phyloP scores from a whole-genome alignment of 2,888 invertebrate genomes.

The Tillus elongatus region DNA sequence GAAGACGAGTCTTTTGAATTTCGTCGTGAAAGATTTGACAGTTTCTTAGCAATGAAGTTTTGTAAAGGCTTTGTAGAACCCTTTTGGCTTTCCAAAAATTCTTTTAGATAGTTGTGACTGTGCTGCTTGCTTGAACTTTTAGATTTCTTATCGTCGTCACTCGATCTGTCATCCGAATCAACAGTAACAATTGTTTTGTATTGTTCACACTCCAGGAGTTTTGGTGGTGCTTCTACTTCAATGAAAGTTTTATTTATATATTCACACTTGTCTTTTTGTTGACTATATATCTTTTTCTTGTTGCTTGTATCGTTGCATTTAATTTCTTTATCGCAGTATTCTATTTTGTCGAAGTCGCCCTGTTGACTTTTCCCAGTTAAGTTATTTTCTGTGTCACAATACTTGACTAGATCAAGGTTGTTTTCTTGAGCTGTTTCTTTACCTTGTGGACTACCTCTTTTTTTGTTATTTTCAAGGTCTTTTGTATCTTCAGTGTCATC shows the following conservation, averaged over 20 bases:
- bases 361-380: no score
- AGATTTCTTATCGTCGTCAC: constrained; percentile 25
- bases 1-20: constrained; percentile 22
- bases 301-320: constrained; percentile 4
- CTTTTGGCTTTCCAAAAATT: constrained; percentile 39
- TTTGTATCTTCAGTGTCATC: constrained; percentile 10
- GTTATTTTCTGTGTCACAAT: no score
- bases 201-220: constrained; percentile 25
- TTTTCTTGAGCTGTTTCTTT: no score
- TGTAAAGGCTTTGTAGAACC: constrained; percentile 39
- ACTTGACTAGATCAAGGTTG: no score
- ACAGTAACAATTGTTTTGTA: constrained; percentile 36
- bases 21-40: constrained; percentile 32
- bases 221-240: constrained; percentile 24
- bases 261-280: no score
- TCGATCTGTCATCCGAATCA: constrained; percentile 20
- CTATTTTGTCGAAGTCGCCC: constrained; percentile 1
- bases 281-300: background rate
- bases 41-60: constrained; percentile 38
- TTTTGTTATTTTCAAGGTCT: constrained; percentile 9
- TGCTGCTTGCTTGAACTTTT: constrained; percentile 33
- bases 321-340: no score
- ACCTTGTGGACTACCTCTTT: no score
- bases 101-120: constrained; percentile 39
- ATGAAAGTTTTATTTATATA: no score